Base-by-base conservation (phyloP, 1,140 invertebrate species). In the Aphaenogaster ashmeadi region DNA sequence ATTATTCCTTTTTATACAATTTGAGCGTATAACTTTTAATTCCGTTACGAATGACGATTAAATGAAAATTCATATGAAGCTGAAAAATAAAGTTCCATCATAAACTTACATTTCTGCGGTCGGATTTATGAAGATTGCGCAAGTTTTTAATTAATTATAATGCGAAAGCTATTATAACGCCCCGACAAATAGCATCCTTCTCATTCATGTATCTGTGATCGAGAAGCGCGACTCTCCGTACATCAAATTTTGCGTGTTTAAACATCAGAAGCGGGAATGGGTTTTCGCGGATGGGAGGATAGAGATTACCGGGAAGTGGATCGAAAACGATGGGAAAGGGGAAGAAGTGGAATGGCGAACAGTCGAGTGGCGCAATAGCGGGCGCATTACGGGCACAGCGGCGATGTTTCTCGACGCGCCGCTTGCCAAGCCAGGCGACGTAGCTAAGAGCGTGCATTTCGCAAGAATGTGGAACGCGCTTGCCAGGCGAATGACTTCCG, bases 291-390 rank as follows among this genome's bases (percentile, higher is more conserved):
- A 74, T 58, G 80, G 41, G 11, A 38, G n/a, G n/a, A 75, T 60
- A 60, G 54, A 75, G 80, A 60, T 60, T 84, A 84, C 69, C 15
- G 11, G 38, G 6, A 62, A 84, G 54, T 75, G 13, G 80, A 84
- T 84, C 80, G 80, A 44, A 84, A 60, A 33, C 69, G 67, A 58
- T 44, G 50, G 69, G 15, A 52, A 41, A 18, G 47, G 13, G 62
- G 78, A 75, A 84, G 80, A 75, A 84, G 58, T 74, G 54, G 67
- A 56, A 52, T 44, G 18, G 67, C 41, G 66, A 54, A 21, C n/a
- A 64, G 80, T 60, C 52, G 67, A 83, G 52, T 83, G 66, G 36
- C 36, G 79, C 79, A 83, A 83, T 58, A 83, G 66, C 50, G 52
- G 71, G 21, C 54, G 69, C 27, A 75, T 75, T 84, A 84, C 80